A percentile compares a stretch with the other conserved stretches of the same genome.
These are phyloP conservation scores for Erinaceus europaeus DNA, from an alignment of 2,113 vertebrate species.

Conservation along the genomic window DNA sequence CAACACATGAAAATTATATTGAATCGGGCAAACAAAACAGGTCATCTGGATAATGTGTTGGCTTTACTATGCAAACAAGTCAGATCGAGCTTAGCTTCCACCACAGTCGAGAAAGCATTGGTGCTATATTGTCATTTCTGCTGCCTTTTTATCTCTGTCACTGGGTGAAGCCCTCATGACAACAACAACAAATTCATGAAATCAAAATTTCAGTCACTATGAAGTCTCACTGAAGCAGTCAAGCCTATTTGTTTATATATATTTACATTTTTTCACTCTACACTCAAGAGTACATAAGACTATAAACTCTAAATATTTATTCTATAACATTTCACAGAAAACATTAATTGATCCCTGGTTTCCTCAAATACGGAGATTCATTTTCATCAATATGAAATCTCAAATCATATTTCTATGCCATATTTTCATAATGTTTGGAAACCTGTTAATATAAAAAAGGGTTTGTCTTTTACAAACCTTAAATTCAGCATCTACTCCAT, in stretches of 20 bases:
- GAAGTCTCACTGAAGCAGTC: background rate
- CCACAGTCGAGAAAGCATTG: too few relatives aligned
- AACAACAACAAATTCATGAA: too few relatives aligned
- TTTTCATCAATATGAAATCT: background rate
- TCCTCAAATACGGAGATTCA: background rate
- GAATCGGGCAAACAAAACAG: too few relatives aligned
- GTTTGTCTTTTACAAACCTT: constrained; percentile 77
- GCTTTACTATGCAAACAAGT: too few relatives aligned
- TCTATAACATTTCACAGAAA: background rate
- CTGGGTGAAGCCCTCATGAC: too few relatives aligned
- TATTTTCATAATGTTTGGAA: background rate
- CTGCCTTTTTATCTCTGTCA: too few relatives aligned
- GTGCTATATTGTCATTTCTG: too few relatives aligned
- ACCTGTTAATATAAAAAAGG: background rate
- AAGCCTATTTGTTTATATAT: background rate
- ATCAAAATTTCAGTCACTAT: background rate
- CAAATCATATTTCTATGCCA: background rate
- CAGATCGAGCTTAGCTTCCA: too few relatives aligned
- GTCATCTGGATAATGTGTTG: too few relatives aligned
- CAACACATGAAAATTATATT: background rate
- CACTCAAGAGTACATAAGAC: too few relatives aligned
- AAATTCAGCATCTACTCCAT: constrained; percentile 84
- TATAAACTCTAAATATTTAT: background rate
- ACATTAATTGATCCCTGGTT: too few relatives aligned
- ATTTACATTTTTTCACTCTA: background rate